phyloP scores from a whole-genome alignment of 2,113 vertebrate species.

The Atractosteus spatula region DNA sequence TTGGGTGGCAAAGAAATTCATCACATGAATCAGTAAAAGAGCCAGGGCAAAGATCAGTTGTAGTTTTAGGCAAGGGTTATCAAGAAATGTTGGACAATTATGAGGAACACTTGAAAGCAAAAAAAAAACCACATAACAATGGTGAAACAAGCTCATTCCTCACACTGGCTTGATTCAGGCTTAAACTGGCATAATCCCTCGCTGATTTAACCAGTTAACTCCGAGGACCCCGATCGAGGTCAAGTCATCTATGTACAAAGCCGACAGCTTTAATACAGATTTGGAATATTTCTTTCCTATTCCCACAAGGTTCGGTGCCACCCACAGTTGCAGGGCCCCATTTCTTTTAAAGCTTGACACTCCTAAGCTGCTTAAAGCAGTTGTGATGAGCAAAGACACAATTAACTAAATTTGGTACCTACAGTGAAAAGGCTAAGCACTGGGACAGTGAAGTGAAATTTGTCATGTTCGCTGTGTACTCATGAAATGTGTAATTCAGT shows the following conservation, averaged over 20 bases:
- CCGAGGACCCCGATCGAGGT: constrained; percentile 47
- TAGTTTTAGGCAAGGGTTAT: constrained; percentile 25
- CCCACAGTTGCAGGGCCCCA: constrained; percentile 33
- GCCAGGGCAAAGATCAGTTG: constrained; percentile 43
- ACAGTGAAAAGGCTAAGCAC: too few relatives aligned
- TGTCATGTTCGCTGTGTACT: too few relatives aligned
- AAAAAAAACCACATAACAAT: constrained; percentile 3
- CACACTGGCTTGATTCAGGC: constrained; percentile 33
- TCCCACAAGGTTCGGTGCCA: constrained; percentile 42
- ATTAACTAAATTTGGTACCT: constrained; percentile 31
- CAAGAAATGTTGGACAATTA: constrained; percentile 37
- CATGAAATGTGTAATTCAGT: too few relatives aligned
- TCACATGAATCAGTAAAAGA: constrained; percentile 33
- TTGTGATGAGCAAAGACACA: constrained; percentile 19
- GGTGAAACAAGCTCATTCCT: constrained; percentile 41
- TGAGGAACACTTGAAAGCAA: not conserved
- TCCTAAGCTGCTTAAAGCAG: constrained; percentile 29
- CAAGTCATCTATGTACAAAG: constrained; percentile 46
- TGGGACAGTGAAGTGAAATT: too few relatives aligned
- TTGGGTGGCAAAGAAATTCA: constrained; percentile 34
- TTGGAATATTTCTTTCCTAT: constrained; percentile 48
- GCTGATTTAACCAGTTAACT: constrained; percentile 40
- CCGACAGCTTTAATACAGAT: constrained; percentile 39
- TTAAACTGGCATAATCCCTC: constrained; percentile 42
- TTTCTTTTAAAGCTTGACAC: constrained; percentile 11